These are phyloP conservation scores for Hyperopisus bebe DNA, from an alignment of 2,113 vertebrate genomes.

Conservation along the genomic window DNA sequence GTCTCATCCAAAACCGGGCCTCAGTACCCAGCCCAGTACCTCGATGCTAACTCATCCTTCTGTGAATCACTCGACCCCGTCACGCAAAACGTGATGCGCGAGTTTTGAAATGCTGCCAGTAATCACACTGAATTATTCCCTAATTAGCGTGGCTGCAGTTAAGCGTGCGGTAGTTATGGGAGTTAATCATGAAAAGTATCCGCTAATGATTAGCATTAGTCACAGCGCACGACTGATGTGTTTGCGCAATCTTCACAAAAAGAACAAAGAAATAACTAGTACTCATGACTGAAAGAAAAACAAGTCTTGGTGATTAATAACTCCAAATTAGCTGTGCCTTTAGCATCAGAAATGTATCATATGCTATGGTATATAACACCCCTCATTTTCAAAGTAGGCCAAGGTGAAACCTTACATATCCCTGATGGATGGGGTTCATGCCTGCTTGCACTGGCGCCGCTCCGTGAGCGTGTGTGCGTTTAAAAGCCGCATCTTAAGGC, in stretches of 20 bases:
- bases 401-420: neutral
- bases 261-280: neutral
- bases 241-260: neutral
- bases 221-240: neutral
- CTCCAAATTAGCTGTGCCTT: neutral
- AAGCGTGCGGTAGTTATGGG: neutral
- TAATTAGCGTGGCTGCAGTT: neutral
- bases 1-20: neutral
- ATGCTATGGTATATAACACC: neutral
- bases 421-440: neutral
- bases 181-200: conserved; percentile 1
- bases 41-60: neutral
- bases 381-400: neutral
- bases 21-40: neutral
- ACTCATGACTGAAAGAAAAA: neutral
- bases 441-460: neutral
- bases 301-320: neutral
- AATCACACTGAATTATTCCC: neutral
- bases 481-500: neutral
- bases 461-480: neutral
- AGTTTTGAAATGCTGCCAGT: neutral
- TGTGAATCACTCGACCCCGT: neutral
- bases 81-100: neutral
- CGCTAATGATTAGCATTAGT: neutral
- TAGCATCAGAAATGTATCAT: neutral